These are phyloP conservation scores for Microplitis deprimator DNA, from an alignment of 2,888 invertebrate genomes.

Conservation along the genomic window DNA sequence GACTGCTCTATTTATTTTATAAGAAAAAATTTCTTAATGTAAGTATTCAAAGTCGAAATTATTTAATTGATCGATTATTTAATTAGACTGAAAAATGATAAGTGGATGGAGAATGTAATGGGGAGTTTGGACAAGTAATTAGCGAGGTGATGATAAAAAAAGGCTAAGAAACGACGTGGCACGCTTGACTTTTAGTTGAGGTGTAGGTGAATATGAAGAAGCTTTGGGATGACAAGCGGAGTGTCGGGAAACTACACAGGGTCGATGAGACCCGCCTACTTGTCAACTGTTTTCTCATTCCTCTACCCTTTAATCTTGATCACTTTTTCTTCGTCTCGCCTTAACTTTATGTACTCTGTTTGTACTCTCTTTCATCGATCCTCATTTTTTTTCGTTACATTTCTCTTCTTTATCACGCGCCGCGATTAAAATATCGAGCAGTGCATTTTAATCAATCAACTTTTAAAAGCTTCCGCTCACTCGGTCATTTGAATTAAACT, in stretches of 20 bases:
- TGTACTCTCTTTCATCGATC: neutral
- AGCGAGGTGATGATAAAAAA: neutral
- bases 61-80: neutral
- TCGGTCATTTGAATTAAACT: slow-evolving; percentile 31
- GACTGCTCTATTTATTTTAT: neutral
- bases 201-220: neutral
- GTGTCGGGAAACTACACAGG: slow-evolving; percentile 53
- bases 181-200: neutral
- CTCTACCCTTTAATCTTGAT: neutral
- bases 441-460: slow-evolving; percentile 41
- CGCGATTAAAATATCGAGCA: slow-evolving; percentile 44
- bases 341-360: neutral
- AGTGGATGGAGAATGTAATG: neutral
- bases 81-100: neutral
- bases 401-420: slow-evolving; percentile 50
- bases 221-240: slow-evolving; percentile 17
- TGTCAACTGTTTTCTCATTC: slow-evolving; percentile 30
- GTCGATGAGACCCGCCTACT: slow-evolving; percentile 53
- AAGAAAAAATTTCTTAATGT: neutral
- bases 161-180: neutral
- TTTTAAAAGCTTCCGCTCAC: slow-evolving; percentile 33
- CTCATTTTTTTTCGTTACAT: slow-evolving; percentile 49
- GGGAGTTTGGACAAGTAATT: neutral
- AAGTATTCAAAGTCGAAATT: neutral
- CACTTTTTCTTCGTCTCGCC: neutral